A percentile compares a stretch with the other conserved stretches of the same genome.
phyloP scores from a whole-genome alignment of 1,140 invertebrate genomes.

The Ericerus pela region DNA sequence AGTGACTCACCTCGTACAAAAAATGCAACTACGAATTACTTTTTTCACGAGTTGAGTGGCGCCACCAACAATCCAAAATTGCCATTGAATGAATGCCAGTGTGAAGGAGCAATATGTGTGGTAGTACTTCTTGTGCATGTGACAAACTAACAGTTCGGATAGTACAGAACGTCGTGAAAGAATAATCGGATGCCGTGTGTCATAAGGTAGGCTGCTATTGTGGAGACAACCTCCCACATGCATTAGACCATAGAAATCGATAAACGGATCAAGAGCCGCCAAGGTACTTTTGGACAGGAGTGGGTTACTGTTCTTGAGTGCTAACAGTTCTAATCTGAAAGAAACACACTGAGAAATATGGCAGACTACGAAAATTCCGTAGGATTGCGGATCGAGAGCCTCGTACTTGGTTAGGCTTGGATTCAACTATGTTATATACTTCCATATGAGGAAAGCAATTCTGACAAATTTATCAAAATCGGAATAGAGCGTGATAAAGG shows the following conservation, averaged over 20 bases:
- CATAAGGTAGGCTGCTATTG: slow-evolving; percentile 13
- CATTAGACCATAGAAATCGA: slow-evolving; percentile 16
- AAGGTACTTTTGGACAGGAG: not conserved
- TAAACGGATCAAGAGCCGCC: slow-evolving; percentile 16
- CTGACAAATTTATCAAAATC: not conserved
- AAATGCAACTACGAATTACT: slow-evolving; percentile 23
- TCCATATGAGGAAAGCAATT: not conserved
- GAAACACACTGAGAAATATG: not conserved
- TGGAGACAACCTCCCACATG: slow-evolving; percentile 15
- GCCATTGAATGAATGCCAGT: slow-evolving; percentile 6
- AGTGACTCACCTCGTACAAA: slow-evolving; percentile 24
- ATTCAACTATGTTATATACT: too few relatives aligned
- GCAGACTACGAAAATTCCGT: not conserved
- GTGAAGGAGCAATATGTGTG: slow-evolving; percentile 25
- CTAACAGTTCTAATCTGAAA: not conserved
- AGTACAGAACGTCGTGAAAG: slow-evolving; percentile 26
- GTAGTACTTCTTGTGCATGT: slow-evolving; percentile 25
- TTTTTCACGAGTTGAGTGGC: slow-evolving; percentile 16
- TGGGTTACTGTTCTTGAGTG: not conserved
- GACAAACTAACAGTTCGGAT: slow-evolving; percentile 26
- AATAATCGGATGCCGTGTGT: slow-evolving; percentile 31
- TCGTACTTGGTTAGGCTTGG: too few relatives aligned
- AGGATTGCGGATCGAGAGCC: too few relatives aligned
- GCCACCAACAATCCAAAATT: slow-evolving; percentile 14
- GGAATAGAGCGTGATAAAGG: too few relatives aligned